These are phyloP conservation scores for Polyommatus icarus DNA, from an alignment of 2,888 invertebrate species.

Conservation along the genomic window DNA sequence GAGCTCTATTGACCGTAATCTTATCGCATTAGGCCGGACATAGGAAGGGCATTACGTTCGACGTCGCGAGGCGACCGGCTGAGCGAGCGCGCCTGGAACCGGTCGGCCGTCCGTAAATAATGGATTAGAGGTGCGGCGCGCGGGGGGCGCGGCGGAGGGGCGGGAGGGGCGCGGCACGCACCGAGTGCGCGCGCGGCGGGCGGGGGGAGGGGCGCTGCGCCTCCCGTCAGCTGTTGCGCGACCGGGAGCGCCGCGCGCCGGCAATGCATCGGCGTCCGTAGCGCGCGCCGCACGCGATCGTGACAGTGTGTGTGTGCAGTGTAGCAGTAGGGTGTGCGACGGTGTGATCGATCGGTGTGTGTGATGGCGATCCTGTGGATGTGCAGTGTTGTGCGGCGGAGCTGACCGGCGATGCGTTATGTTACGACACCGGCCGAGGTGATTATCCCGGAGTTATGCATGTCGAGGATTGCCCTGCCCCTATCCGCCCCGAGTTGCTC, in stretches of 20 bases:
- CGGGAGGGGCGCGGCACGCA: conserved; percentile 74
- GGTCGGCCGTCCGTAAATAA: conserved; percentile 79
- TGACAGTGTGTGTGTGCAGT: conserved; percentile 55
- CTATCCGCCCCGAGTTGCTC: conserved; percentile 51
- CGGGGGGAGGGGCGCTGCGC: conserved; percentile 63
- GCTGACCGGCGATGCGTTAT: conserved; percentile 78
- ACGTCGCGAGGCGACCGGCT: conserved; percentile 68
- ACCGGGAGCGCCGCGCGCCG: conserved; percentile 71
- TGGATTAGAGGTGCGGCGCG: conserved; percentile 76
- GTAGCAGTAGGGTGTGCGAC: conserved; percentile 46
- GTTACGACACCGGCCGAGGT: conserved; percentile 79
- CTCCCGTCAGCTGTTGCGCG: conserved; percentile 81
- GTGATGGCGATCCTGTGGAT: conserved; percentile 60
- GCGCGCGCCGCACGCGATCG: conserved; percentile 62
- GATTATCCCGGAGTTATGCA: conserved; percentile 73
- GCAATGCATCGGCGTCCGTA: conserved; percentile 76
- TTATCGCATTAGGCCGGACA: conserved; percentile 78
- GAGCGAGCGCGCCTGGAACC: conserved; percentile 77
- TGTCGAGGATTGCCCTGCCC: conserved; percentile 50
- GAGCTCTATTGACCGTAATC: conserved; percentile 62
- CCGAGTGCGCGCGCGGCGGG: conserved; percentile 63
- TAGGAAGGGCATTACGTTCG: conserved; percentile 79
- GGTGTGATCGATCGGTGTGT: conserved; percentile 57
- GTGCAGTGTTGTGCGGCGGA: conserved; percentile 61
- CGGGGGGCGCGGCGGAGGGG: conserved; percentile 64